phyloP scores from a whole-genome alignment of 2,113 vertebrate species.

The Phylloscopus trochilus region DNA sequence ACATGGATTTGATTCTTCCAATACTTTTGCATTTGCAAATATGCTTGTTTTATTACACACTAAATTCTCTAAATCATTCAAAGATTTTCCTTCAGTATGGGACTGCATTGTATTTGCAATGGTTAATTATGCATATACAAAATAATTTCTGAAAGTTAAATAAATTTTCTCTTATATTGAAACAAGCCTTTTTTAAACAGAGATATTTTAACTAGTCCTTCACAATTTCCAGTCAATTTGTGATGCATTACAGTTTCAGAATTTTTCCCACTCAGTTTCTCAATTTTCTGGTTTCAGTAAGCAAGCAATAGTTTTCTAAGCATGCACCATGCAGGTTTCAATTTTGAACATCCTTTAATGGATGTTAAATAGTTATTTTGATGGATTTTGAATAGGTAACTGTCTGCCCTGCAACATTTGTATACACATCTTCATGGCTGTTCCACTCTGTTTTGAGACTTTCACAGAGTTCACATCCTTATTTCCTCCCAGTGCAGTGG shows the following conservation, averaged over 20 bases:
- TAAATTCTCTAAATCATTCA: neutral
- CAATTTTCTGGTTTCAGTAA: neutral
- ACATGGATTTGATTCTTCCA: neutral
- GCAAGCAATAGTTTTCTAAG: neutral
- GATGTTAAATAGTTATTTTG: neutral
- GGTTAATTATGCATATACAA: neutral
- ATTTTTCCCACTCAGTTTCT: neutral
- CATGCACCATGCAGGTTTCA: neutral
- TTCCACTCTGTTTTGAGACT: neutral
- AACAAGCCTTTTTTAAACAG: neutral
- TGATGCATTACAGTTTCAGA: neutral
- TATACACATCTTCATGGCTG: neutral
- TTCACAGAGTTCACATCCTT: neutral
- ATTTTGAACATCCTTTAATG: neutral
- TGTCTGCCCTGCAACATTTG: neutral
- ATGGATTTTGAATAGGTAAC: neutral
- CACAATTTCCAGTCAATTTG: neutral
- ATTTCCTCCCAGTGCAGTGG: neutral
- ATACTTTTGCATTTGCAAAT: neutral
- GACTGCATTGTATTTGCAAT: neutral
- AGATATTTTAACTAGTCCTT: neutral
- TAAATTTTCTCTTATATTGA: neutral
- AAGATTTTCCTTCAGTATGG: neutral
- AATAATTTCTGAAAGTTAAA: neutral
- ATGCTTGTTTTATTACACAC: neutral